Evolutionary conservation across 2,888 invertebrate species (phyloP), one percentile per base, ranked within the genome.

Genomic region (Anaspis maculata): DNA sequence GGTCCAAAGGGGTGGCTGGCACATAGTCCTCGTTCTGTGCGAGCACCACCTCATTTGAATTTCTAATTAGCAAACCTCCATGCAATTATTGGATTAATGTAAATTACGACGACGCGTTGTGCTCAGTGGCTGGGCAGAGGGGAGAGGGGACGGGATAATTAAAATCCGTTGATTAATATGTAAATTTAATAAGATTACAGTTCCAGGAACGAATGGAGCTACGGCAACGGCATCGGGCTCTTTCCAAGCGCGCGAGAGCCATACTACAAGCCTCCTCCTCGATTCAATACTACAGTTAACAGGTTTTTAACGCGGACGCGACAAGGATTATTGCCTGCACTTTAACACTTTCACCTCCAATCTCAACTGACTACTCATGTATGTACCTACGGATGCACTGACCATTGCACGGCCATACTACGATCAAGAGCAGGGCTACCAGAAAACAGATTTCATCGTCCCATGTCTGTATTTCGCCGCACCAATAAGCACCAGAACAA

Each of bases 91-190:
- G 83, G 84, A 83, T 83, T 83, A 83, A 84, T 84, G 83, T 83
- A 83, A 83, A 83, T 83, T 81, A 83, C 82, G 82, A 79, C 79
- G 80, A 76, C 78, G 77, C 77, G 76, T 61, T 61, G 61, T 61
- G 62, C 60, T 58, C 62, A 59, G 59, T 60, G 59, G 59, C 56
- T 56, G 56, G 62, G 53, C 53, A 47, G 58, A 45, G 54, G 52
- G 57, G 56, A 43, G 51, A 70, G 68, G 69, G 71, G 73, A 71
- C 76, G 79, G 82, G 80, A 86, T 87, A 88, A 88, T 88, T 88
- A 88, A 87, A 88, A 88, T 87, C 86, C 85, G 85, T 87, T 88
- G 87, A 88, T 88, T 88, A 88, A 88, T 88, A 88, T 88, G 87
- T 87, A 88, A 88, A 88, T 88, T 87, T 88, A 87, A 88, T 88